These are phyloP conservation scores for Protophormia terraenovae DNA, from an alignment of 2,888 invertebrate genomes.

Conservation along the genomic window DNA sequence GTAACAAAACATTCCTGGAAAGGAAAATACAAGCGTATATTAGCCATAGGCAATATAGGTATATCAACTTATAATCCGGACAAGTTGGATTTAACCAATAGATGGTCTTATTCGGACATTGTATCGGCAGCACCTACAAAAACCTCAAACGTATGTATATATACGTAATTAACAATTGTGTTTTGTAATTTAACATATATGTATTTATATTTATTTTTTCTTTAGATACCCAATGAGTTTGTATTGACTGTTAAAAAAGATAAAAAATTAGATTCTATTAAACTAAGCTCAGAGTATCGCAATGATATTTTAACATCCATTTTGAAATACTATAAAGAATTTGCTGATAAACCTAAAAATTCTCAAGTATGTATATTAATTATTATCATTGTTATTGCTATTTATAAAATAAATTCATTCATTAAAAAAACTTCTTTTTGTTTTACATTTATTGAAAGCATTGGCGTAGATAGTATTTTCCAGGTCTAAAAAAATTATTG, in stretches of 20 bases:
- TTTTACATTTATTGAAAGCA: neutral
- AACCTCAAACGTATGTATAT: slow-evolving; percentile 80
- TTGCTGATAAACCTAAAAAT: slow-evolving; percentile 91
- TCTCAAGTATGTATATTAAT: slow-evolving; percentile 84
- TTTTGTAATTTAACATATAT: neutral
- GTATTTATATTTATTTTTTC: neutral
- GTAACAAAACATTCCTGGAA: slow-evolving; percentile 99
- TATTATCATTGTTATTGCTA: neutral
- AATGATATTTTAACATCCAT: slow-evolving; percentile 96
- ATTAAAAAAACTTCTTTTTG: neutral
- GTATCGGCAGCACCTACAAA: slow-evolving; percentile 86
- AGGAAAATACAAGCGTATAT: slow-evolving; percentile 98
- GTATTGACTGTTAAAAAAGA: slow-evolving; percentile 93
- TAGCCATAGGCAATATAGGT: slow-evolving; percentile 96
- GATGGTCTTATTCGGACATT: slow-evolving; percentile 93
- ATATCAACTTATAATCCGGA: slow-evolving; percentile 98
- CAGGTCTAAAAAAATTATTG: too few species aligned
- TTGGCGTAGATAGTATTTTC: too few species aligned
- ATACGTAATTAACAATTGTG: neutral
- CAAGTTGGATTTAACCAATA: slow-evolving; percentile 94
- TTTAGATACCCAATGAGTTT: slow-evolving; percentile 85
- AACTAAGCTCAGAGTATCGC: slow-evolving; percentile 97
- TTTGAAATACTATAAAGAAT: slow-evolving; percentile 89
- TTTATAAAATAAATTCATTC: slow-evolving; percentile 5
- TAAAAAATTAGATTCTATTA: slow-evolving; percentile 95